Conservation (phyloP, 2,113 vertebrate species). For the Cathartes aura region DNA sequence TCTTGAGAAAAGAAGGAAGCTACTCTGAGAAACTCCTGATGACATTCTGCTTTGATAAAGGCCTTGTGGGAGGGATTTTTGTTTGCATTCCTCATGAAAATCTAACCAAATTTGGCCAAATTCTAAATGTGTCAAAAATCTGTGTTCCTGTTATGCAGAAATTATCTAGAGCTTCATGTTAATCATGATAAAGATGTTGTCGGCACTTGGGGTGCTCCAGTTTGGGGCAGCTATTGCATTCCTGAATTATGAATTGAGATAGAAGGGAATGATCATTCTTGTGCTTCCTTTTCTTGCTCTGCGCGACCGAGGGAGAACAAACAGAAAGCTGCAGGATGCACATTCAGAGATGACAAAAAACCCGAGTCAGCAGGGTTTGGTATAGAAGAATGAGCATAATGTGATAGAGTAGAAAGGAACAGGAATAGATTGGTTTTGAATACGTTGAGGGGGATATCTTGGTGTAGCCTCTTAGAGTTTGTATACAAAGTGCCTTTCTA, state of each 20-base stretch:
- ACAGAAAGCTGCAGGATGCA: neutral
- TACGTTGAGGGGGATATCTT: neutral
- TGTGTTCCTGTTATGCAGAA: neutral
- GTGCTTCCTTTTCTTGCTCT: neutral
- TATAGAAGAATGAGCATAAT: neutral
- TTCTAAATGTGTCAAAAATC: neutral
- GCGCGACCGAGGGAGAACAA: fast-evolving
- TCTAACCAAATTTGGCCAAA: neutral
- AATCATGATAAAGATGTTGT: neutral
- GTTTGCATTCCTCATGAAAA: neutral
- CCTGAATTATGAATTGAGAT: neutral
- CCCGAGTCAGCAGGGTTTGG: neutral
- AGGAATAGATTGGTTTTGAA: neutral
- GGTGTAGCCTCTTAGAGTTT: neutral
- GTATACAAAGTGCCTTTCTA: neutral
- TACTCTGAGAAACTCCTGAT: neutral
- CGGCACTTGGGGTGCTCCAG: neutral
- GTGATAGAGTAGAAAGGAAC: neutral
- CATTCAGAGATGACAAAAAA: neutral
- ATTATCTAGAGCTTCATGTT: neutral
- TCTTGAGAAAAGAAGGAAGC: neutral
- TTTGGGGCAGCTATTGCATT: neutral
- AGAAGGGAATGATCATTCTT: neutral
- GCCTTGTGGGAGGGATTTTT: neutral
- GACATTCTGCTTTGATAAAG: neutral